Evolutionary conservation across 2,888 invertebrate genomes (phyloP), one percentile per base, ranked within the genome.

Genomic region (Caenorhabditis panamensis): DNA sequence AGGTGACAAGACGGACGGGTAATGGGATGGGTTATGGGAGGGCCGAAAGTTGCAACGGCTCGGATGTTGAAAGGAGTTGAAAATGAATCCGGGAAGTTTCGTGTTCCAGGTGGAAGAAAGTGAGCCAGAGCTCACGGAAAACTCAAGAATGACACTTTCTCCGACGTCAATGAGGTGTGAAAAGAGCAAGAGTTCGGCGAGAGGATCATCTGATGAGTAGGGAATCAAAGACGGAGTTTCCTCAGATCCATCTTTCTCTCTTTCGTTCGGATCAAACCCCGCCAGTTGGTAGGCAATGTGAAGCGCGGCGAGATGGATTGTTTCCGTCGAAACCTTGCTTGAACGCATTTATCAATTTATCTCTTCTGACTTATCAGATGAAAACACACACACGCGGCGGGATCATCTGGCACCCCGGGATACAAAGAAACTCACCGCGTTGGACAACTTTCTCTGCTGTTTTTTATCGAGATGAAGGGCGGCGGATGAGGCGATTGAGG

Each of bases 301-400:
- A 28, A 36, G 24, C 18, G 36, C 26, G 54, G 37, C 18, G 36
- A 58, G 58, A 66, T 66, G 37, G 61, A 66, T 75, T 75, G 75
- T 66, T 75, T 75, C 66, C 37, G 53, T 51, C 24, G 36, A 73
- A 64, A 56, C 56, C 56, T 63, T 28, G 51, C 31, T 61, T 22
- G 71, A 78, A 72, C 71, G 49, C 71, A 78, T 62, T 66, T 72
- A 72, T 72, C 71, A 72, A 24, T 68, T 69, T 66, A 51, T 75
- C 44, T 61, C 44, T 56, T 31, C 49, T 20, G 18, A 20, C 44
- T 47, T 36, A 20, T 67, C 24, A 41, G 53, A 56, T 58, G 36
- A 58, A 58, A 72, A 72, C 53, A 53, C 47, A 47, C 24, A 58
- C 37, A 8, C 51, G 20, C 18, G 49, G 22, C 13, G 11, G 9